Percentiles rank a stretch among this genome's conserved stretches.
Evolutionary conservation across 2,888 invertebrate species (phyloP).

Genomic region (Sisyra nigra): DNA sequence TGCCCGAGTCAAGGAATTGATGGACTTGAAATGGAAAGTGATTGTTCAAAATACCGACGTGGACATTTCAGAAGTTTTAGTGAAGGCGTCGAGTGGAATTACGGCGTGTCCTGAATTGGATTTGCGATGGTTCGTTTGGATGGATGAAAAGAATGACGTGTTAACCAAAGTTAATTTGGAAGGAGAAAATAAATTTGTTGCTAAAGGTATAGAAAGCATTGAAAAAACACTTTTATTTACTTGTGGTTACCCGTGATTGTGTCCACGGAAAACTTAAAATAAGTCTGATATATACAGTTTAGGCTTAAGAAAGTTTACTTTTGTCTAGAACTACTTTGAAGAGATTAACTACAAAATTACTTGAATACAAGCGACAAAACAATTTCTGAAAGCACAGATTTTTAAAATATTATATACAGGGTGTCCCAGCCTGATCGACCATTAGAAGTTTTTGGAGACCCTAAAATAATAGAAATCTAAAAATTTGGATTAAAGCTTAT

Average conservation of each 20-base stretch:
- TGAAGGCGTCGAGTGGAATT: constrained; percentile 25
- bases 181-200: constrained; percentile 10
- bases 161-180: constrained; percentile 27
- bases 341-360: no score
- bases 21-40: constrained; percentile 27
- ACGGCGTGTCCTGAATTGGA: constrained; percentile 39
- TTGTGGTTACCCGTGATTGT: background rate
- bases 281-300: no score
- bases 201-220: constrained; percentile 1
- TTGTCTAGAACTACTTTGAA: background rate
- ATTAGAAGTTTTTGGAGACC: no score
- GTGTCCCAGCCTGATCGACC: no score
- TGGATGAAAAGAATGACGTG: constrained; percentile 42
- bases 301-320: no score
- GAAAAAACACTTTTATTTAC: background rate
- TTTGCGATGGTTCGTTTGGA: constrained; percentile 58
- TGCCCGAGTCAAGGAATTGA: constrained; percentile 45
- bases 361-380: no score
- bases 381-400: no score
- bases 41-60: constrained; percentile 27
- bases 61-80: constrained; percentile 26
- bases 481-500: no score
- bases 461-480: no score
- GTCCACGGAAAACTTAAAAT: background rate
- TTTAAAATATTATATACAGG: no score